Evolutionary conservation across 2,113 vertebrate species (phyloP).

Genomic region (Damaliscus lunatus): DNA sequence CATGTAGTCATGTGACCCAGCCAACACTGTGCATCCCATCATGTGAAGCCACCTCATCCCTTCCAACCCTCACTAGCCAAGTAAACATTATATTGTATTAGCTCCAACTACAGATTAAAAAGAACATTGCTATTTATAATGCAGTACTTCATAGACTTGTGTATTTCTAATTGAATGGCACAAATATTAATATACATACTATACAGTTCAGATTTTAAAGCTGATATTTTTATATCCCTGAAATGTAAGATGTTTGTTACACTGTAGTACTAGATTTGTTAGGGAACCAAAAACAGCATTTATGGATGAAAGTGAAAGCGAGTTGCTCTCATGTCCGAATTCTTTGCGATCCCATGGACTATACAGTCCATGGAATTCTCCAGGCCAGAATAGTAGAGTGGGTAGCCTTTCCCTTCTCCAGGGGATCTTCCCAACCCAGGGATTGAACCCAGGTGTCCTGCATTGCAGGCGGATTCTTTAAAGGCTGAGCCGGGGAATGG

Average conservation of each 20-base stretch:
- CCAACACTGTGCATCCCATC: not conserved
- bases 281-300: slow-evolving; percentile 78
- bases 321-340: not conserved
- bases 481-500: slow-evolving; percentile 8
- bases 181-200: slow-evolving; percentile 95
- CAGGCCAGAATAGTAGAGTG: not conserved
- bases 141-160: slow-evolving; percentile 87
- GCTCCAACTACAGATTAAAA: slow-evolving; percentile 78
- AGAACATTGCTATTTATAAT: slow-evolving; percentile 91
- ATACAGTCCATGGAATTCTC: not conserved
- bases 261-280: slow-evolving; percentile 83
- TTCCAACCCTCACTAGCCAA: slow-evolving; percentile 69
- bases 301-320: slow-evolving; percentile 49
- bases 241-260: slow-evolving; percentile 85
- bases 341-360: not conserved
- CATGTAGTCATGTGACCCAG: slow-evolving; percentile 21
- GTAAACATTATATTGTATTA: slow-evolving; percentile 73
- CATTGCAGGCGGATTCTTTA: not conserved
- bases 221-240: slow-evolving; percentile 97
- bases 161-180: slow-evolving; percentile 94
- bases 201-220: slow-evolving; percentile 93
- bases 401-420: not conserved
- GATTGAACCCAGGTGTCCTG: not conserved
- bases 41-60: not conserved
- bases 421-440: not conserved